Base-by-base conservation (phyloP, 2,797 vertebrate species). In the Gastrophryne carolinensis region DNA sequence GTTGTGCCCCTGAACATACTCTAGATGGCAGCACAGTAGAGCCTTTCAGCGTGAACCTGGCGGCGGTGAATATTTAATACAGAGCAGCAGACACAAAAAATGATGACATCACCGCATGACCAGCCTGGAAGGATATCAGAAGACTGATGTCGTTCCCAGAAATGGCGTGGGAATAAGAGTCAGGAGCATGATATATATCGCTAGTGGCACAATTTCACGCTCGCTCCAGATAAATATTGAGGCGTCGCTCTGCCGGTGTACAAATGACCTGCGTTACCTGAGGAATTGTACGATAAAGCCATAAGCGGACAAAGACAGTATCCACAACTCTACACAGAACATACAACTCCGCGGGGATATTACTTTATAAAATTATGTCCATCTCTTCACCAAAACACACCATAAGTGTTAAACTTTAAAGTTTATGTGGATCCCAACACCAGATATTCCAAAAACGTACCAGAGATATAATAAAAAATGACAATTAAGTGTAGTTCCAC, bases 21-120 rank as follows among this genome's bases (percentile, higher is more conserved):
- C 65, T 68, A 56, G 65, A 10, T 68, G 65, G 65, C 65, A 53
- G 65, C 37, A 56, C 26, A 17, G 34, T 5, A n/a, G 49, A 37
- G 50, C 50, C 35, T 41, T 41, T 23, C n/a, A 56, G 26, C 3
- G 15, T 7, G 11, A 11, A 23, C 13, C 21, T 17, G 64, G 23
- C 5, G 3, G 23, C 21, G 1, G 39, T 35, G 30, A 26, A 53
- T 66, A 53, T 27, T 15, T 37, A 21, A 27, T 11, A 37, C 15
- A 24, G 47, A 21, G 29, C 21, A 30, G 63, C 29, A 21, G n/a
- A 5, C 4, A 23, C 17, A 54, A 27, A n/a, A 27, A 27, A 17
- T 24, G 12, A 53, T 67, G 30, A 53, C 63, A 66, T 52, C 57
- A 65, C 44, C 23, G 62, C 27, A 65, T 53, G 37, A 35, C 30